Conservation (phyloP, 2,113 vertebrate species). For the Agelaius phoeniceus region DNA sequence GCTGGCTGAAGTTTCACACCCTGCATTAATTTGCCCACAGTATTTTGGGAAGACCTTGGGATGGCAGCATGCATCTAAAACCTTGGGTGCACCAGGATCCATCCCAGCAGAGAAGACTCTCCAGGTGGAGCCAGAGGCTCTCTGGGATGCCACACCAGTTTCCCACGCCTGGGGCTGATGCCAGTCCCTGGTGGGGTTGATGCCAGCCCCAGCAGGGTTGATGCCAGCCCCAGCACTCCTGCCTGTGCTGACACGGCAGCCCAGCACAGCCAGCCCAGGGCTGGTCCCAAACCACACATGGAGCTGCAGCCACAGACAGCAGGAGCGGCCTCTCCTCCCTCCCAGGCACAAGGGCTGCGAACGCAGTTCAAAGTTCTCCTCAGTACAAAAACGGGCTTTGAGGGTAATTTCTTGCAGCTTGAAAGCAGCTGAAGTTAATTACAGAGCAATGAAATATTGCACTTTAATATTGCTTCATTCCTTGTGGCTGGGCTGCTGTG, state of each 20-base stretch:
- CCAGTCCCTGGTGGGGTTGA: neutral
- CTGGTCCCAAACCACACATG: neutral
- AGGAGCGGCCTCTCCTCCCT: neutral
- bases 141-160: neutral
- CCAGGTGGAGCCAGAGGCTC: neutral
- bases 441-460: neutral
- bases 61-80: accelerated
- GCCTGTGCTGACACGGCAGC: neutral
- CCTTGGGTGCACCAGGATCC: neutral
- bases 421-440: constrained; percentile 34
- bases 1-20: neutral
- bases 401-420: constrained; percentile 28
- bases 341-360: neutral
- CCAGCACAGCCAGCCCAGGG: neutral
- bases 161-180: neutral
- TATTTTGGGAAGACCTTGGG: neutral
- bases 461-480: neutral
- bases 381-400: neutral
- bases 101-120: neutral
- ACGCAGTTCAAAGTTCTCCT: neutral
- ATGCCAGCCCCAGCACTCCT: neutral
- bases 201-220: neutral
- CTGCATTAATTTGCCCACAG: neutral
- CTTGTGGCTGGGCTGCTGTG: neutral
- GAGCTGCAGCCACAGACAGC: neutral